phyloP scores from a whole-genome alignment of 2,888 invertebrate genomes.

The Chaetogeoica ovagalla region DNA sequence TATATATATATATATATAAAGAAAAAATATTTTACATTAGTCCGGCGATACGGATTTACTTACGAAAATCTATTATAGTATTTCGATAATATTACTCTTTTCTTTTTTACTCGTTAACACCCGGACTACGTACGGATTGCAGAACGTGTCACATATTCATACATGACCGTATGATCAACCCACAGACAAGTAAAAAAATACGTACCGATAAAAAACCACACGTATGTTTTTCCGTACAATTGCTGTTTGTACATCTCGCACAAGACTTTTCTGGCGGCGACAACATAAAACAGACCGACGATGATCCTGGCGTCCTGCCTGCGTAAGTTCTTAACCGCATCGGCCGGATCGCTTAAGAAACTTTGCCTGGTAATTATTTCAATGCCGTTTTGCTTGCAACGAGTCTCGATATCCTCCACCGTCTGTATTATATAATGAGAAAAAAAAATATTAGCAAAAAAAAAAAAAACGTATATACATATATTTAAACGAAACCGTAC shows the following conservation, averaged over 20 bases:
- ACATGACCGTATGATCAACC: not conserved
- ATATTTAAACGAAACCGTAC: constrained; percentile 62
- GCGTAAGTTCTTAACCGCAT: constrained; percentile 91
- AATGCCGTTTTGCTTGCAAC: constrained; percentile 88
- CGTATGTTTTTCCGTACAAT: constrained; percentile 91
- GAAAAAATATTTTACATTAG: too few relatives aligned
- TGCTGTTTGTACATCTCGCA: constrained; percentile 95
- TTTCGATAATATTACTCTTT: too few relatives aligned
- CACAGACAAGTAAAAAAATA: not conserved
- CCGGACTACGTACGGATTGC: too few relatives aligned
- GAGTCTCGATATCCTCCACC: constrained; percentile 93
- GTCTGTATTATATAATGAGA: constrained; percentile 67
- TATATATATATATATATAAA: too few relatives aligned
- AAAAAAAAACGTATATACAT: not conserved
- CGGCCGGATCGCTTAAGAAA: constrained; percentile 94
- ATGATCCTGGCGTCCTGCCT: constrained; percentile 97
- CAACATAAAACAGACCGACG: constrained; percentile 97
- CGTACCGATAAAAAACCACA: constrained; percentile 98
- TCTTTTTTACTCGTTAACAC: too few relatives aligned
- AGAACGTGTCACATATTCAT: not conserved
- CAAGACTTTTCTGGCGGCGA: constrained; percentile 91
- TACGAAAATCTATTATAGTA: too few relatives aligned
- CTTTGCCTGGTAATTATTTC: constrained; percentile 96
- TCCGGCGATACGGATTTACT: too few relatives aligned
- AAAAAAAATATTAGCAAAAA: constrained; percentile 56